Evolutionary conservation across 1,140 invertebrate species (phyloP).

Genomic region (Onthophagus taurus): DNA sequence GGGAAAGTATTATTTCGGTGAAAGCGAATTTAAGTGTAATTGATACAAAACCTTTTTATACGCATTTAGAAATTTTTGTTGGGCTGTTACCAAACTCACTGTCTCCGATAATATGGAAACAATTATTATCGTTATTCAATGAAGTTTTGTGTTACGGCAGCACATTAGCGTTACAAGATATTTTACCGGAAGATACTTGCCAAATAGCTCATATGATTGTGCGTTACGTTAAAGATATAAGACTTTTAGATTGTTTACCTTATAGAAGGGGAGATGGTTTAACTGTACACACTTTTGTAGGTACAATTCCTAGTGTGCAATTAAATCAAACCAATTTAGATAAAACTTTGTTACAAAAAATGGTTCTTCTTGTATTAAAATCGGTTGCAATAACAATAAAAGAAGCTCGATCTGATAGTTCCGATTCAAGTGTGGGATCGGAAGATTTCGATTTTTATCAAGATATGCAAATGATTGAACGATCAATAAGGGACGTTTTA

Average conservation of each 20-base stretch:
- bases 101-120: slow-evolving; percentile 72
- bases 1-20: slow-evolving; percentile 86
- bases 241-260: slow-evolving; percentile 60
- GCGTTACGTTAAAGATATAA: slow-evolving; percentile 73
- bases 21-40: slow-evolving; percentile 81
- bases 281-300: slow-evolving; percentile 35
- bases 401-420: slow-evolving; percentile 76
- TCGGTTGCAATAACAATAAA: slow-evolving; percentile 83
- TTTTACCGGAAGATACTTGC: slow-evolving; percentile 77
- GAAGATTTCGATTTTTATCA: slow-evolving; percentile 77
- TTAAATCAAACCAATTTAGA: slow-evolving; percentile 42
- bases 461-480: slow-evolving; percentile 79
- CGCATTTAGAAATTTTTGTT: slow-evolving; percentile 71
- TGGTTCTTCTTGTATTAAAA: slow-evolving; percentile 75
- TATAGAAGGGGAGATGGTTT: slow-evolving; percentile 26
- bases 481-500: slow-evolving; percentile 73
- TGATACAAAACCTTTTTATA: slow-evolving; percentile 81
- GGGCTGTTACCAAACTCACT: slow-evolving; percentile 60
- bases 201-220: slow-evolving; percentile 74
- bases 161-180: slow-evolving; percentile 75
- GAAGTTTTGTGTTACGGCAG: slow-evolving; percentile 85
- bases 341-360: slow-evolving; percentile 70
- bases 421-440: slow-evolving; percentile 69
- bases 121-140: slow-evolving; percentile 73
- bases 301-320: slow-evolving; percentile 27